Evolutionary conservation across 2,888 invertebrate species (phyloP).

Genomic region (Campopleginae sp.): DNA sequence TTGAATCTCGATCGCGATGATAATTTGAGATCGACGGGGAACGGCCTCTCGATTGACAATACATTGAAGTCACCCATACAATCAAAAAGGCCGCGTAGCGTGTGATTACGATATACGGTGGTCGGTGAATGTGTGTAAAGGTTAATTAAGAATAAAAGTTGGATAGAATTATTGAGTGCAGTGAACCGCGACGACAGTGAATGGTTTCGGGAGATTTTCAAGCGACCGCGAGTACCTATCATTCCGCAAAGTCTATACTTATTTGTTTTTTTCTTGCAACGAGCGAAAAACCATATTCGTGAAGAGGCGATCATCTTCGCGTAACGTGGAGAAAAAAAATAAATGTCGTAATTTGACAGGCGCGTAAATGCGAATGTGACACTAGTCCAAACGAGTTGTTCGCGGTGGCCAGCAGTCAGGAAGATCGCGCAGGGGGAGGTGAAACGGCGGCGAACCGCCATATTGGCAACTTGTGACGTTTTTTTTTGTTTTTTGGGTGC

Average conservation of each 20-base stretch:
- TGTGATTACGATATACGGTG: constrained; percentile 24
- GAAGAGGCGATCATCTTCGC: neutral
- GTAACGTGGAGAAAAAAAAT: constrained; percentile 39
- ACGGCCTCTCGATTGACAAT: constrained; percentile 49
- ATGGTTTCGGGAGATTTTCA: neutral
- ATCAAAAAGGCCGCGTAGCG: constrained; percentile 7
- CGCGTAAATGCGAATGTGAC: constrained; percentile 43
- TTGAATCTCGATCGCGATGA: constrained; percentile 7
- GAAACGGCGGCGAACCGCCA: constrained; percentile 77
- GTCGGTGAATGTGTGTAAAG: neutral
- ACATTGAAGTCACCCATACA: neutral
- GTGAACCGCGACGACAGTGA: neutral
- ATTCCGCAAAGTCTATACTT: neutral
- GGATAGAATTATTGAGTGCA: constrained; percentile 5
- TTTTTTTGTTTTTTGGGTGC: constrained; percentile 67
- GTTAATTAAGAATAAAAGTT: constrained; percentile 29
- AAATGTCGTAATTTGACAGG: constrained; percentile 67
- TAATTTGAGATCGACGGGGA: constrained; percentile 56
- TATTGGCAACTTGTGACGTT: constrained; percentile 84
- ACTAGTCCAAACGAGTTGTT: constrained; percentile 31
- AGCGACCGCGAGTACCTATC: neutral
- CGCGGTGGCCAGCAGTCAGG: constrained; percentile 51
- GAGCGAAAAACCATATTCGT: too few relatives aligned
- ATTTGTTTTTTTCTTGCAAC: neutral
- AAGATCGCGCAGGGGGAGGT: constrained; percentile 66